Evolutionary conservation across 2,797 vertebrate species (phyloP), one percentile per base, ranked within the genome.

Genomic region (Macroramphosus scolopax): DNA sequence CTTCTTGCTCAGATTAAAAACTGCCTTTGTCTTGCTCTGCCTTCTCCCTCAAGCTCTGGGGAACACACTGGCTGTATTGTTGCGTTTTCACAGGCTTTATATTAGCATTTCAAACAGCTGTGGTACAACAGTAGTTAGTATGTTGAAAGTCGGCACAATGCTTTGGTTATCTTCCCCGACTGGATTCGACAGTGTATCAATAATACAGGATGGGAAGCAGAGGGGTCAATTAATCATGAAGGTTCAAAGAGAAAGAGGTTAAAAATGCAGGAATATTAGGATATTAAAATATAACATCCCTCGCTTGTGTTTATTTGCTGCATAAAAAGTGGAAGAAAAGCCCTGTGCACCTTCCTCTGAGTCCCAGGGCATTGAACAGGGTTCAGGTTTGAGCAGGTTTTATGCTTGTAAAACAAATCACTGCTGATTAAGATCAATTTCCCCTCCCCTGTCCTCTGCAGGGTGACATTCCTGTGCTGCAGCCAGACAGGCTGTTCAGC

Each of bases 1-100:
- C 83, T 83, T 86, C 72, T 77, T 64, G 80, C 75, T 81, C 51
- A 64, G 82, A 88, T 89, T 86, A 88, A 88, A 85, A 83, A 78
- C 62, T 47, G 77, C 70, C 76, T 84, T 85, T 83, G 80, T 86
- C 72, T 83, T 56, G 60, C 61, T 66, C 64, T 60, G 59, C 35
- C 68, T 69, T 68, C 59, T 72, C 67, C 61, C 60, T 63, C 36
- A 63, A 56, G 72, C 77, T 80, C 78, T 68, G 74, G 77, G 72
- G 69, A 82, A 51, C 78, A 86, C 76, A 82, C 57, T 76, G 59
- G 68, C 34, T 24, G 69, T 68, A 81, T 81, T 80, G 79, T 77
- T 72, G 51, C 53, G 36, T 45, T 80, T 80, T 72, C 66, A 74
- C 66, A 64, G 65, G 65, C 73, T 77, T 67, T 51, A 55, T 66